Conservation (phyloP, 1,140 invertebrate genomes). For the Pomacea maculata region DNA sequence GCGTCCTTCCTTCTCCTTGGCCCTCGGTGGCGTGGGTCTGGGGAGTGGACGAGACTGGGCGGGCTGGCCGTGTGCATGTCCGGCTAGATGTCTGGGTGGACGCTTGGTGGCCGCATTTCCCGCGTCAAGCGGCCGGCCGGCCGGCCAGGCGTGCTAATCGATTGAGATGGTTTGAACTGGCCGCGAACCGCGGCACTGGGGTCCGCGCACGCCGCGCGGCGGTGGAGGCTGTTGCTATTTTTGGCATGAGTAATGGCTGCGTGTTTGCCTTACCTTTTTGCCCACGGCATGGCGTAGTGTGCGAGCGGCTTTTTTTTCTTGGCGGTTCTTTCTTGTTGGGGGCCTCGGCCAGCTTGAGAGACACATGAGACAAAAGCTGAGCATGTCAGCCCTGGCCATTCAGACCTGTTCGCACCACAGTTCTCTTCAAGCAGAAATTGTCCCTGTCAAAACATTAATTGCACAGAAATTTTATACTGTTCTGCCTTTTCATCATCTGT, state of each 20-base stretch:
- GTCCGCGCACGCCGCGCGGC: not conserved
- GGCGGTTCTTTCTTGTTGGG: not conserved
- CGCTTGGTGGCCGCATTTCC: not conserved
- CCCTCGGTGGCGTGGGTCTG: too few relatives aligned
- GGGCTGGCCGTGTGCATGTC: not conserved
- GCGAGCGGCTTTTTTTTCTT: not conserved
- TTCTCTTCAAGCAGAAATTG: not conserved
- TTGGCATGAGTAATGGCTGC: constrained; percentile 13
- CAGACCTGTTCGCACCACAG: not conserved
- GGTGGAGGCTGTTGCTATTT: constrained; percentile 8
- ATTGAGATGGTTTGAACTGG: constrained; percentile 7
- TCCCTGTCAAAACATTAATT: not conserved
- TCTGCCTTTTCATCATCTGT: not conserved
- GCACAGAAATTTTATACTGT: not conserved
- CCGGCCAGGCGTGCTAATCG: constrained; percentile 3
- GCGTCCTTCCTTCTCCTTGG: not conserved
- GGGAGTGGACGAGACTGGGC: not conserved
- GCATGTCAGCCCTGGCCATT: not conserved
- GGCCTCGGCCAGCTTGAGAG: not conserved
- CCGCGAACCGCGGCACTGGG: too few relatives aligned
- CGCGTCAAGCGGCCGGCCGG: not conserved
- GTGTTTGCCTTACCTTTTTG: not conserved
- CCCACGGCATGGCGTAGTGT: too few relatives aligned
- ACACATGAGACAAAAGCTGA: not conserved
- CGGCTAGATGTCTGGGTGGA: too few relatives aligned